Conservation (phyloP, 2,113 vertebrate species). For the Pygoscelis adeliae region DNA sequence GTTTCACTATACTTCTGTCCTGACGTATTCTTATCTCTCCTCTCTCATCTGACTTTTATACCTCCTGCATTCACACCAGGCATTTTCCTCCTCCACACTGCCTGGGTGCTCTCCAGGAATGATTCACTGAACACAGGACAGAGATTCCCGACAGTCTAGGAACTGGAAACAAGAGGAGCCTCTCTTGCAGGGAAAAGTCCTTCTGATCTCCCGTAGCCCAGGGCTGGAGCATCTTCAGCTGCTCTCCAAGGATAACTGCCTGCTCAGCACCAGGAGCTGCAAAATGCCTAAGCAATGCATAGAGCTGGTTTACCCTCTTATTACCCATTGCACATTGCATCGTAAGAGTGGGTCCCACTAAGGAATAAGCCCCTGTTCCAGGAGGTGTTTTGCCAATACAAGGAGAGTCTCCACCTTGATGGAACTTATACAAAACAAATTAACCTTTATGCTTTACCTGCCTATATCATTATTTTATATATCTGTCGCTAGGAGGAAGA, state of each 20-base stretch:
- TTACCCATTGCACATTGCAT: accelerated
- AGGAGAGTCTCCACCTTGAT: background rate
- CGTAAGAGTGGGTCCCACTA: background rate
- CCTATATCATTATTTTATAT: background rate
- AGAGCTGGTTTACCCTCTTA: background rate
- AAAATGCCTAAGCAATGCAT: background rate
- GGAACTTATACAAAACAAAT: background rate
- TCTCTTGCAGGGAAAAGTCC: background rate
- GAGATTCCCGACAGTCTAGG: constrained; percentile 2
- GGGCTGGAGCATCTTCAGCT: background rate
- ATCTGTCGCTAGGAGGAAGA: background rate
- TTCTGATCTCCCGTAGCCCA: background rate
- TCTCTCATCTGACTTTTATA: constrained; percentile 36
- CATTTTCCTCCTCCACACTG: constrained; percentile 48
- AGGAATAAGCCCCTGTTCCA: background rate
- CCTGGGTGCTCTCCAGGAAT: constrained; percentile 53
- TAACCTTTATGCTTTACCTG: background rate
- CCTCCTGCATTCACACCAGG: constrained; percentile 47
- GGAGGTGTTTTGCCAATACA: background rate
- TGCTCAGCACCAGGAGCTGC: background rate
- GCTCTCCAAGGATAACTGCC: background rate
- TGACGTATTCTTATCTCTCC: background rate
- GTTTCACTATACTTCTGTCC: background rate
- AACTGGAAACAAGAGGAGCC: constrained; percentile 16
- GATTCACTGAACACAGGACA: constrained; percentile 39